Base-by-base conservation (phyloP, 2,797 vertebrate genomes). In the Hoplostethus atlanticus region DNA sequence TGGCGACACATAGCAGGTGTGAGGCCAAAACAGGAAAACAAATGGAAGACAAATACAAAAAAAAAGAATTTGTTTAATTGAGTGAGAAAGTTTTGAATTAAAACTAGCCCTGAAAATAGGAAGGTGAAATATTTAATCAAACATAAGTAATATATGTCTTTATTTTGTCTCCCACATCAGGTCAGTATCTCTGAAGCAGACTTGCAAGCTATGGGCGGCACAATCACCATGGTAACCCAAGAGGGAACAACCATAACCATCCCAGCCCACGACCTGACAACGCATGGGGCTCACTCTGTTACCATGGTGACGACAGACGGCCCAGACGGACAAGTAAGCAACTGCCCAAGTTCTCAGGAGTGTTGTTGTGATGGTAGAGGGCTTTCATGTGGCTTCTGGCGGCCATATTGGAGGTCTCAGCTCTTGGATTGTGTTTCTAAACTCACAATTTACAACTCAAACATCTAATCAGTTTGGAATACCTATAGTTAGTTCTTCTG, bases 201-300 rank as follows among this genome's bases (percentile, higher is more conserved):
- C 85, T 92, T 99, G 87, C 97, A 98, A 83, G 97, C 97, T 44
- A 95, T 99, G 91, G 97, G 96, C 40, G 97, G 97, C 66, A 98
- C 97, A 4, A 98, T 99, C 89, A 98, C 98, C 54, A 99, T 99
- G 98, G 98, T 99, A 73, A 99, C 98, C 16, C 97, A 99, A 71
- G 98, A 99, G 87, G 98, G 98, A 89, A 99, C 97, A 1, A 99
- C 98, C 72, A 99, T 99, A 89, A 98, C 98, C 2, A 98, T 99
- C 78, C 98, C 98, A 40, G 93, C 98, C 21, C 97, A 99, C 0
- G 97, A 99, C 87, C 95, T 99, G 88, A 93, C 97, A 40, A 93
- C 96, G 2, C 96, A 96, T 42, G 96, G 96, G 50, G 87, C 95
- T 21, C 97, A 98, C 79, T 95, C 97, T 0, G 97, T 99, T 74